Conservation (phyloP, 2,797 vertebrate genomes). For the Sandelia bainsii region DNA sequence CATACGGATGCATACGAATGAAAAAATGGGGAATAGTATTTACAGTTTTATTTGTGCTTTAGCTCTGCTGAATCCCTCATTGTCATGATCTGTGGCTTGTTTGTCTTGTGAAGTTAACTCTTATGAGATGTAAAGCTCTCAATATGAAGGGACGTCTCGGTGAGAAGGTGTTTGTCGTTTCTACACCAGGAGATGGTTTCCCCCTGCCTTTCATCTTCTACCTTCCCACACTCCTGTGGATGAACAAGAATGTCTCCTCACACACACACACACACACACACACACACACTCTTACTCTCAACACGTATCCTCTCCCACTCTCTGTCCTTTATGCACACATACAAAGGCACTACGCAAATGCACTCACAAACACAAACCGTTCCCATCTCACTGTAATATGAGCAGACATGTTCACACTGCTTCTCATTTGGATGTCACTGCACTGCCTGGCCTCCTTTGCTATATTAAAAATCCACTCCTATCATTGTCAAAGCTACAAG, state of each 20-base stretch:
- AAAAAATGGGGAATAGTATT: no score
- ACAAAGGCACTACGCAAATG: conserved; percentile 48
- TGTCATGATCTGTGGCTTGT: conserved; percentile 18
- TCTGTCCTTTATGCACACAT: conserved; percentile 27
- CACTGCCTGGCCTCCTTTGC: conserved; percentile 62
- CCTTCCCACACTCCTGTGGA: conserved; percentile 60
- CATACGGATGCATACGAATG: no score
- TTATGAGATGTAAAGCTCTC: conserved; percentile 38
- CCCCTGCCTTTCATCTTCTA: conserved; percentile 58
- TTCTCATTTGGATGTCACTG: conserved; percentile 72
- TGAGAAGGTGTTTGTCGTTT: conserved; percentile 49
- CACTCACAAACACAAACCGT: conserved; percentile 58
- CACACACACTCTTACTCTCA: conserved; percentile 24
- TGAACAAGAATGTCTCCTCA: conserved; percentile 41
- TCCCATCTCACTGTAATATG: conserved; percentile 61
- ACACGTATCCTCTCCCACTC: conserved; percentile 21
- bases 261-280: conserved; percentile 31
- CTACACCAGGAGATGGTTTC: conserved; percentile 44
- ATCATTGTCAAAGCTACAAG: conserved; percentile 75
- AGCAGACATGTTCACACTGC: conserved; percentile 73
- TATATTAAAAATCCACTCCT: conserved; percentile 76
- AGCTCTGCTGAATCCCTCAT: not conserved
- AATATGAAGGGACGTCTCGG: conserved; percentile 32
- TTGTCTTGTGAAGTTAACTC: conserved; percentile 25
- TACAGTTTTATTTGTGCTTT: not conserved